A percentile compares a stretch with the other conserved stretches of the same genome.
These are phyloP conservation scores for Hylomyscus alleni DNA, from an alignment of 2,797 vertebrate genomes.

Conservation along the genomic window DNA sequence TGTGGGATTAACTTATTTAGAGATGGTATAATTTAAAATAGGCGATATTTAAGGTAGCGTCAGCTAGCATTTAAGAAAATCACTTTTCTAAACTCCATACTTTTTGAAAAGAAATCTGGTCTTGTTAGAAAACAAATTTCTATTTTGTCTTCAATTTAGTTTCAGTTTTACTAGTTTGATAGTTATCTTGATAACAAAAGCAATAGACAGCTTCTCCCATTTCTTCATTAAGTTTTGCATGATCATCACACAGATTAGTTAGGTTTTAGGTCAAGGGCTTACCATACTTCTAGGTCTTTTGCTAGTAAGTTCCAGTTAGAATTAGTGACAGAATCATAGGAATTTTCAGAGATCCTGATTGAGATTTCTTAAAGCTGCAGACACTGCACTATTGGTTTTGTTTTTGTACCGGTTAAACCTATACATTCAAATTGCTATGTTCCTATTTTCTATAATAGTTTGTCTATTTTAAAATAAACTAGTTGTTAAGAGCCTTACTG, in stretches of 20 bases:
- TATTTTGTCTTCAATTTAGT: constrained; percentile 68
- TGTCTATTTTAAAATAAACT: constrained; percentile 89
- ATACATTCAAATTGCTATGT: constrained; percentile 83
- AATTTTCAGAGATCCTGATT: constrained; percentile 45
- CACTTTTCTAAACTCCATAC: constrained; percentile 78
- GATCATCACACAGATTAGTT: constrained; percentile 71
- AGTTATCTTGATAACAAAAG: constrained; percentile 71
- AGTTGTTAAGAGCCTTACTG: constrained; percentile 82
- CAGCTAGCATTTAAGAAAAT: constrained; percentile 72
- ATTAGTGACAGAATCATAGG: constrained; percentile 72
- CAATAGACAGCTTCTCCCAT: constrained; percentile 71
- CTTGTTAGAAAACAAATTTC: constrained; percentile 75
- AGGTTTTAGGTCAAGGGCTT: constrained; percentile 61
- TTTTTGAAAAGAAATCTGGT: constrained; percentile 75
- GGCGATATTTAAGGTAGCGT: constrained; percentile 76
- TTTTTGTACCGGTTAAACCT: constrained; percentile 84
- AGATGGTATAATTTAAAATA: constrained; percentile 82
- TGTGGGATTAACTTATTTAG: constrained; percentile 84
- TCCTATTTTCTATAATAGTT: constrained; percentile 88
- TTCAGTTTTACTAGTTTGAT: constrained; percentile 72
- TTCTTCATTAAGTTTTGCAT: constrained; percentile 79
- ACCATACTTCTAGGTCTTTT: constrained; percentile 57
- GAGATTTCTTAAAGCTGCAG: constrained; percentile 69
- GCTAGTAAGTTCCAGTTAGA: constrained; percentile 68
- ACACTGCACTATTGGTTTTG: constrained; percentile 78